Evolutionary conservation across 2,888 invertebrate species (phyloP), one percentile per base, ranked within the genome.

Genomic region (Amaurobius ferox): DNA sequence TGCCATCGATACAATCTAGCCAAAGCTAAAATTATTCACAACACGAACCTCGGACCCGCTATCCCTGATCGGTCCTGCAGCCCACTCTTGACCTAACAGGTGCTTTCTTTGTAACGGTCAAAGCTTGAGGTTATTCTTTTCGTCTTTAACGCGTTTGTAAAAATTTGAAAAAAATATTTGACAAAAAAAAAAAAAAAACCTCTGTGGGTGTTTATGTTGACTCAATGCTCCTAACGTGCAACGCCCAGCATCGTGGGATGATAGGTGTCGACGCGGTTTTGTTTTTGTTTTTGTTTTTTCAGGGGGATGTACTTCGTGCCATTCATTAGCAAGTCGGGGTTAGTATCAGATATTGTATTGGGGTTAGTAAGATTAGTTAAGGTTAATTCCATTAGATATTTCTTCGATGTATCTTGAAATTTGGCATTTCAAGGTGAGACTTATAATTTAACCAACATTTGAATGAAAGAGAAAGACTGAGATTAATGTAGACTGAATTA

Each of bases 101-200:
- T 55, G 55, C 23, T 55, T 55, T 55, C 55, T 6, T 30, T 19
- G 39, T 48, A 48, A 67, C 71, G 71, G 71, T 71, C 79, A 72
- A 71, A 48, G 44, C n/a, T n/a, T 48, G 71, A 79, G 79, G 79
- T 79, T 64, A 79, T 71, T 72, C 71, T 55, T 55, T 55, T 35
- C 23, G 55, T 23, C 16, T 64, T 71, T 30, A 40, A 64, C 9
- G 23, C 23, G 23, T 55, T 55, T 55, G 55, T 3, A 11, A 16
- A 44, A 11, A 44, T 19, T 3, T 55, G n/a, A n/a, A n/a, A 26
- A 13, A 35, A 28, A 9, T 7, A 35, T 7, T 35, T 35, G 9
- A 35, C 5, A 35, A 35, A 5, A 35, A 35, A 35, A 35, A 5
- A 9, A 5, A 55, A 55, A 23, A 29, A 66, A 2, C 26, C 32